phyloP scores from a whole-genome alignment of 2,797 vertebrate genomes.

The Pseudopleuronectes americanus region DNA sequence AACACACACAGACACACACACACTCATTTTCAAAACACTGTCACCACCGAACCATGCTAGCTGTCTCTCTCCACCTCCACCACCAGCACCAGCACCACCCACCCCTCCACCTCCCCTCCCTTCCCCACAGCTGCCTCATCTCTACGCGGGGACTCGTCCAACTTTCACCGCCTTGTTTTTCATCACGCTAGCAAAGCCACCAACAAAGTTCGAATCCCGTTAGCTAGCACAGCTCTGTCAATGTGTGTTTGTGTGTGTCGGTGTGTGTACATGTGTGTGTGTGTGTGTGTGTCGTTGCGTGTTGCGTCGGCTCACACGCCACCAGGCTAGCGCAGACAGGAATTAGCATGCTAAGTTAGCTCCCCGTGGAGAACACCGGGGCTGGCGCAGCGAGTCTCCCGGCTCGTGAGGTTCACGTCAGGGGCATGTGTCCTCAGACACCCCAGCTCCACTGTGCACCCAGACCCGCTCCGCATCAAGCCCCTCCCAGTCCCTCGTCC shows the following conservation, averaged over 20 bases:
- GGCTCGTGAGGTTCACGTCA: slow-evolving; percentile 64
- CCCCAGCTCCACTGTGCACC: neutral
- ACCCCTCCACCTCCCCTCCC: too few relatives aligned
- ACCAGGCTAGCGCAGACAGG: slow-evolving; percentile 65
- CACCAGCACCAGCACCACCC: too few relatives aligned
- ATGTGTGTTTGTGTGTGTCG: too few relatives aligned
- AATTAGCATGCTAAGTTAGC: slow-evolving; percentile 82
- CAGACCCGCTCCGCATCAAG: too few relatives aligned
- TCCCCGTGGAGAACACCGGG: slow-evolving; percentile 40
- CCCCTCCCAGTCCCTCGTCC: neutral
- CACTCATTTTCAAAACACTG: slow-evolving; percentile 48
- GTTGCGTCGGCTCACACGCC: slow-evolving; percentile 55
- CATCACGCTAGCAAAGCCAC: neutral
- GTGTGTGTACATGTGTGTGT: too few relatives aligned
- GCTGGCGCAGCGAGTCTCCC: slow-evolving; percentile 68
- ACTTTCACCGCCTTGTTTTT: slow-evolving; percentile 47
- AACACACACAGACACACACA: too few relatives aligned
- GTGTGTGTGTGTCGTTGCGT: slow-evolving; percentile 20
- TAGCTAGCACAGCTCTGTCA: slow-evolving; percentile 51
- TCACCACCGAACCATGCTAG: slow-evolving; percentile 37
- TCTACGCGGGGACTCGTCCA: slow-evolving; percentile 25
- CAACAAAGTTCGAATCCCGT: slow-evolving; percentile 41
- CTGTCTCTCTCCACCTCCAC: neutral
- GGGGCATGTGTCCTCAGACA: slow-evolving; percentile 69
- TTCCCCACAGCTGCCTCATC: slow-evolving; percentile 6